These are phyloP conservation scores for Indicator indicator DNA, from an alignment of 2,113 vertebrate species.

Conservation along the genomic window DNA sequence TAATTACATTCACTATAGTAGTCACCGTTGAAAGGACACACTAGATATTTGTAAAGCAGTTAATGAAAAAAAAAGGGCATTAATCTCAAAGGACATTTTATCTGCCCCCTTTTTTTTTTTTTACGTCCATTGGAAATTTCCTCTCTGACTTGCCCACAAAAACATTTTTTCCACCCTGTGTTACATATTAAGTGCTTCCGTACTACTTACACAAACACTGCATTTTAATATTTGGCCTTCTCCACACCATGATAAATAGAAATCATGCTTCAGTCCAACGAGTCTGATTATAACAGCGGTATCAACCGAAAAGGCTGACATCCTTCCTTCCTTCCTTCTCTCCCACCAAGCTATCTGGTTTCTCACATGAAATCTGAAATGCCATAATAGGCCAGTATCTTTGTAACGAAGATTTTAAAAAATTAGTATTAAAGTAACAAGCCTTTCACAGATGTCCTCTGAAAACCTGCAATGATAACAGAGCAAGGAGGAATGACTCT, in stretches of 20 bases:
- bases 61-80: background rate
- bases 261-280: background rate
- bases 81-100: background rate
- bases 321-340: background rate
- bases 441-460: background rate
- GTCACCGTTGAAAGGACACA: background rate
- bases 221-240: background rate
- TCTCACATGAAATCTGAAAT: background rate
- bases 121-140: background rate
- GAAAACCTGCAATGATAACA: background rate
- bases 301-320: background rate
- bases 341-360: background rate
- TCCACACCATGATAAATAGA: background rate
- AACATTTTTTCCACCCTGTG: background rate
- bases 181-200: background rate
- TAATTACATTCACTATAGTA: background rate
- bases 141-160: background rate
- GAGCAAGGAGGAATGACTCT: background rate
- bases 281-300: background rate
- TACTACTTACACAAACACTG: background rate
- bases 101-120: background rate
- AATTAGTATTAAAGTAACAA: background rate
- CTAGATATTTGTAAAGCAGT: background rate
- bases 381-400: background rate
- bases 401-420: background rate